phyloP scores from a whole-genome alignment of 1,140 invertebrate genomes.

The Zeugodacus cucurbitae region DNA sequence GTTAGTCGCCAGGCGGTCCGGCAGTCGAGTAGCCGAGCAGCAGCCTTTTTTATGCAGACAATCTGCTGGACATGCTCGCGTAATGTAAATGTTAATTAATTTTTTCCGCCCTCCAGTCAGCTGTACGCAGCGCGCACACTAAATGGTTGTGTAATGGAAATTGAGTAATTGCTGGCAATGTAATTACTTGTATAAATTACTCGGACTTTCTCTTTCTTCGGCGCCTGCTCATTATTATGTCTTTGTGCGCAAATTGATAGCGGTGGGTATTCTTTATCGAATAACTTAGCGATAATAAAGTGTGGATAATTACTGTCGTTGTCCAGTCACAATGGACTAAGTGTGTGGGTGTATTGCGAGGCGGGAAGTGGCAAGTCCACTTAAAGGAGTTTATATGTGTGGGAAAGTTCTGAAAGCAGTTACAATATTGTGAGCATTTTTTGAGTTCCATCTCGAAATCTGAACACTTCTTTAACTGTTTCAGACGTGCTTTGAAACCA shows the following conservation, averaged over 20 bases:
- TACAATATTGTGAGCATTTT: too few species aligned
- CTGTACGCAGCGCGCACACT: not conserved
- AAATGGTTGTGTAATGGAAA: conserved; percentile 23
- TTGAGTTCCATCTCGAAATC: too few species aligned
- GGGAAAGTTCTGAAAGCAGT: too few species aligned
- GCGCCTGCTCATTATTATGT: not conserved
- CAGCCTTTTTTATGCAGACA: not conserved
- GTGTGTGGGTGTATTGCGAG: too few species aligned
- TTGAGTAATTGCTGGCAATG: conserved; percentile 22
- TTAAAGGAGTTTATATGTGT: too few species aligned
- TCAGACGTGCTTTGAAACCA: too few species aligned
- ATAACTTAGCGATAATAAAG: not conserved
- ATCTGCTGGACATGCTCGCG: not conserved
- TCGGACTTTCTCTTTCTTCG: not conserved
- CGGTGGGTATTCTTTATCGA: not conserved
- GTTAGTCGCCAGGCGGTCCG: not conserved
- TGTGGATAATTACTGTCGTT: not conserved
- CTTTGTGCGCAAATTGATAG: not conserved
- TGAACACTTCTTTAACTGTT: too few species aligned
- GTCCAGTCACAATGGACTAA: too few species aligned
- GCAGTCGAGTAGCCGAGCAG: not conserved
- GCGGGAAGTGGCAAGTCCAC: too few species aligned
- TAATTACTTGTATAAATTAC: conserved; percentile 26
- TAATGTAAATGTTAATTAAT: conserved; percentile 30
- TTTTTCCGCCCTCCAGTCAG: not conserved